phyloP scores from a whole-genome alignment of 2,797 vertebrate species.

The Rhodeus uyekii region DNA sequence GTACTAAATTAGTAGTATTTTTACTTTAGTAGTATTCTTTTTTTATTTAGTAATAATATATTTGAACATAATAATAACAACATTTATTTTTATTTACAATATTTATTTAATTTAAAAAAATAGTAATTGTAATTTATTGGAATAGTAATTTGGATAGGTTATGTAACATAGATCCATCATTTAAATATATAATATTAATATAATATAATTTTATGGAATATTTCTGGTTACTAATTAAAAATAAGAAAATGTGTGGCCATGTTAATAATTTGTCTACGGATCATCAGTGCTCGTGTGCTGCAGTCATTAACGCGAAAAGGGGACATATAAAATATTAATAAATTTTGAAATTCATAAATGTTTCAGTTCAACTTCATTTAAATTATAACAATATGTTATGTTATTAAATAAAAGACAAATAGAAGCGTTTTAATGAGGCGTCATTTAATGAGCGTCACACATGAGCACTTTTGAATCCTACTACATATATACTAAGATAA shows the following conservation, averaged over 20 bases:
- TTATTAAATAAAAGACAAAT: not conserved
- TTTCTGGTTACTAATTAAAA: not conserved
- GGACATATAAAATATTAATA: not conserved
- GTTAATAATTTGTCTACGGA: not conserved
- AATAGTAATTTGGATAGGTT: not conserved
- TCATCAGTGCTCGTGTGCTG: not conserved
- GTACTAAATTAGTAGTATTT: not conserved
- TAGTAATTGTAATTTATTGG: no score
- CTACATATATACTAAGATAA: not conserved
- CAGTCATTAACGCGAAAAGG: not conserved
- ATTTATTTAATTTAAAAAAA: not conserved
- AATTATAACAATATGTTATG: not conserved
- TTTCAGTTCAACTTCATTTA: not conserved
- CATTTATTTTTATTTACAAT: not conserved
- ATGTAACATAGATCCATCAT: not conserved
- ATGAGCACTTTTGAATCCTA: constrained; percentile 1
- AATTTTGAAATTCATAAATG: not conserved
- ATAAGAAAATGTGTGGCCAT: not conserved
- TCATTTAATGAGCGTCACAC: no score
- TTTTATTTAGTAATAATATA: not conserved
- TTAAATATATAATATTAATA: not conserved
- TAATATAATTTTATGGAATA: not conserved
- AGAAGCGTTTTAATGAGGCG: not conserved
- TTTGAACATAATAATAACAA: not conserved
- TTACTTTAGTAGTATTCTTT: not conserved